These are phyloP conservation scores for Plagiodera versicolora DNA, from an alignment of 2,888 invertebrate species.

Conservation along the genomic window DNA sequence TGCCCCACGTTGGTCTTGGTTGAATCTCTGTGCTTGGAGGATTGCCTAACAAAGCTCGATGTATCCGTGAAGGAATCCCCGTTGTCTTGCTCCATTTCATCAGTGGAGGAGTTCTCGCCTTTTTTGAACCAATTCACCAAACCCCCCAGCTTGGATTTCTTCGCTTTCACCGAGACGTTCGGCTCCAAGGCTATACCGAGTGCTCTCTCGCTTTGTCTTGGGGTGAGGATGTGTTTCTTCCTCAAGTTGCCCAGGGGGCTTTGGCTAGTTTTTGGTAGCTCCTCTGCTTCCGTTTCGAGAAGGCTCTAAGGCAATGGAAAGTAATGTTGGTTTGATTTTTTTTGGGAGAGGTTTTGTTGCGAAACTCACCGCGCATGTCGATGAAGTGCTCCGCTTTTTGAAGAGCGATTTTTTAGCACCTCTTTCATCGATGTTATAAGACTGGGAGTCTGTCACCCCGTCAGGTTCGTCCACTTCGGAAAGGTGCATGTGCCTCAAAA, in stretches of 20 bases:
- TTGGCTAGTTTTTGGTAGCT: slow-evolving; percentile 72
- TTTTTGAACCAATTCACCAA: slow-evolving; percentile 66
- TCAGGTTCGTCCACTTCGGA: slow-evolving; percentile 69
- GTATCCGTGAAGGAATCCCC: slow-evolving; percentile 53
- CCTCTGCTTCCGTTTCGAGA: slow-evolving; percentile 78
- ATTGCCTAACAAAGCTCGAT: slow-evolving; percentile 54
- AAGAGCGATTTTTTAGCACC: slow-evolving; percentile 80
- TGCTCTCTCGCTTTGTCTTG: slow-evolving; percentile 81
- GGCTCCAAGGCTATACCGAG: slow-evolving; percentile 63
- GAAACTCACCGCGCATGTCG: slow-evolving; percentile 75
- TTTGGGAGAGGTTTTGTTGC: too few relatives aligned
- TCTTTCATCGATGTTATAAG: slow-evolving; percentile 74
- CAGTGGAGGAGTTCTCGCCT: slow-evolving; percentile 55
- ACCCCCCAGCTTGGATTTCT: slow-evolving; percentile 68
- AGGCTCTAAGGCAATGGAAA: slow-evolving; percentile 67
- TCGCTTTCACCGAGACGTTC: slow-evolving; percentile 53
- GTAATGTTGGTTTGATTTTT: too few relatives aligned
- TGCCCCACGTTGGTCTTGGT: slow-evolving; percentile 61
- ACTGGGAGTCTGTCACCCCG: slow-evolving; percentile 60
- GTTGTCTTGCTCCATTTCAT: slow-evolving; percentile 55
- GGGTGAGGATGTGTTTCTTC: slow-evolving; percentile 76
- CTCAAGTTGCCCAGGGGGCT: slow-evolving; percentile 76
- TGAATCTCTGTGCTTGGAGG: slow-evolving; percentile 51
- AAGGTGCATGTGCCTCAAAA: slow-evolving; percentile 70
- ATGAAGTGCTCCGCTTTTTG: slow-evolving; percentile 87